These are phyloP conservation scores for Antitype chi DNA, from an alignment of 2,888 invertebrate genomes.

Conservation along the genomic window DNA sequence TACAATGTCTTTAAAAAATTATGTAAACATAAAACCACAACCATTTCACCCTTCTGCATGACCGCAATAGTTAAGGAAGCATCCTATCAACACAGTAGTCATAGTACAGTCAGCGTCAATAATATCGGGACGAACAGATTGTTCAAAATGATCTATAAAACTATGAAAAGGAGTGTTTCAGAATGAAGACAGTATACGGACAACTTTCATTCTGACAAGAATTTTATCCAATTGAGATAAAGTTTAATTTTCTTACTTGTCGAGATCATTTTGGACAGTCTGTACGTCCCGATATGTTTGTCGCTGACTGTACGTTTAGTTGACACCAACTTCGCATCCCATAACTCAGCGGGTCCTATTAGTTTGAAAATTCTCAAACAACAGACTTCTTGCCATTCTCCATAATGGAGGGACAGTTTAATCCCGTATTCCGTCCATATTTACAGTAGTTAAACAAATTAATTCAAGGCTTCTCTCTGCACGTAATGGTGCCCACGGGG, in stretches of 20 bases:
- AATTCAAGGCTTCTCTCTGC: conserved; percentile 53
- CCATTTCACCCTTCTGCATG: not conserved
- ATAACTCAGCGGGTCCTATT: conserved; percentile 27
- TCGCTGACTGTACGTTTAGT: conserved; percentile 1
- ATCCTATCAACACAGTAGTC: not conserved
- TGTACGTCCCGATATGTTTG: too few relatives aligned
- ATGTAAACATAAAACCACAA: not conserved
- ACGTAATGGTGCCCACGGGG: conserved; percentile 44
- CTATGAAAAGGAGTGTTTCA: too few relatives aligned
- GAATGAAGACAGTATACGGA: too few relatives aligned
- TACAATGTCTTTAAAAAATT: not conserved
- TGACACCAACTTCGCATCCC: not conserved
- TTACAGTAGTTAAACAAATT: conserved; percentile 61
- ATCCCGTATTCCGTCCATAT: conserved; percentile 52
- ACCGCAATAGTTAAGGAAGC: not conserved
- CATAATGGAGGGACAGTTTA: conserved; percentile 43
- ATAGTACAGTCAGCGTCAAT: too few relatives aligned
- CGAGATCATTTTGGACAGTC: too few relatives aligned
- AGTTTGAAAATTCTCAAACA: conserved; percentile 41
- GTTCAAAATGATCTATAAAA: too few relatives aligned
- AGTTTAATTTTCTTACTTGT: too few relatives aligned
- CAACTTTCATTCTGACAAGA: too few relatives aligned
- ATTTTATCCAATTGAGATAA: too few relatives aligned
- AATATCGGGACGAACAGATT: too few relatives aligned
- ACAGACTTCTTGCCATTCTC: conserved; percentile 47